phyloP scores from a whole-genome alignment of 2,797 vertebrate species.

The Alosa sapidissima region DNA sequence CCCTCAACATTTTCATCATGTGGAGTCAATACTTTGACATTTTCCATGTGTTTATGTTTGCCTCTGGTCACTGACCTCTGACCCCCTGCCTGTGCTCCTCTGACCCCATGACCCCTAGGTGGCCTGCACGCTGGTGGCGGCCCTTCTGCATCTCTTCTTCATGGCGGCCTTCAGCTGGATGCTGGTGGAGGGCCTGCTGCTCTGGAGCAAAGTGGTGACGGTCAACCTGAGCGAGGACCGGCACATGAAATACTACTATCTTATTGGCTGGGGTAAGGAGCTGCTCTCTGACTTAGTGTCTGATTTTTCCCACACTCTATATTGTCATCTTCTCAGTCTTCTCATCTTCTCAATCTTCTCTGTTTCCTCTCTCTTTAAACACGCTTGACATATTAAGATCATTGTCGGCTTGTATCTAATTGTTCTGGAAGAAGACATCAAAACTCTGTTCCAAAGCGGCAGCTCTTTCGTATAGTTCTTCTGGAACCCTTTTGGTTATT shows the following conservation, averaged over 20 bases:
- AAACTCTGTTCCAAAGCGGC: background rate
- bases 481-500: background rate
- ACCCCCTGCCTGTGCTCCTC: conserved; percentile 43
- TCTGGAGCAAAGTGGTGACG: conserved; percentile 83
- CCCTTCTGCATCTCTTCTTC: conserved; percentile 82
- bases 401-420: background rate
- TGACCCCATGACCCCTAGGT: conserved; percentile 66
- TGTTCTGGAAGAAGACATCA: background rate
- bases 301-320: too few species aligned
- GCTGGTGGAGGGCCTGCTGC: conserved; percentile 80
- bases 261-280: conserved; percentile 79
- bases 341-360: background rate
- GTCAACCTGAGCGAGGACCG: conserved; percentile 80
- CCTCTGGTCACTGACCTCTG: conserved; percentile 44
- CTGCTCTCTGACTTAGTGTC: background rate
- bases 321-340: background rate
- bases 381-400: background rate
- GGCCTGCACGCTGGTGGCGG: conserved; percentile 78
- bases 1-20: background rate
- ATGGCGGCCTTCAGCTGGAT: conserved; percentile 84
- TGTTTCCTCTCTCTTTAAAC: background rate
- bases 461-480: background rate
- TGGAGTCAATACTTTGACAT: background rate
- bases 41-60: conserved; percentile 35
- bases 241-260: conserved; percentile 84